Percentiles rank a stretch among this genome's conserved stretches.
phyloP scores from a whole-genome alignment of 2,888 invertebrate genomes.

The Noctuana brunneofusca region DNA sequence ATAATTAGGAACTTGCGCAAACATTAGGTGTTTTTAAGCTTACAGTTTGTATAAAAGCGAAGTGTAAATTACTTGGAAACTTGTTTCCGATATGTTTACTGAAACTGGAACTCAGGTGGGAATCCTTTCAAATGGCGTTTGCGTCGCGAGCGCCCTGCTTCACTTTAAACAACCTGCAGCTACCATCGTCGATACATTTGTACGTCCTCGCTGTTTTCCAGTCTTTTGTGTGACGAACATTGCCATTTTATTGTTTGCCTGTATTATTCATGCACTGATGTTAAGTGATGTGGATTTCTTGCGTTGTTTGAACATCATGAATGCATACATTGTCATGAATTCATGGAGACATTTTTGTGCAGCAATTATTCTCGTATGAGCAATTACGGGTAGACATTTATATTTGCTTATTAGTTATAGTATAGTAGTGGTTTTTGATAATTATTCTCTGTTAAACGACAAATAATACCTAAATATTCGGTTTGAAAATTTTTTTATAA shows the following conservation, averaged over 20 bases:
- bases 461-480: too few relatives aligned
- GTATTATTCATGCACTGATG: conserved; percentile 12
- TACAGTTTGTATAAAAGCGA: neutral
- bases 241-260: conserved; percentile 11
- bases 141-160: conserved; percentile 9
- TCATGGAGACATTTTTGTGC: neutral
- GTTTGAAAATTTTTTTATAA: too few relatives aligned
- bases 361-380: neutral
- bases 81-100: conserved; percentile 20
- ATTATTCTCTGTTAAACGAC: too few relatives aligned
- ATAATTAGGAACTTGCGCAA: conserved; percentile 1
- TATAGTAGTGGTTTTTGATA: too few relatives aligned
- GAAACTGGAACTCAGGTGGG: conserved; percentile 18
- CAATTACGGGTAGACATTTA: too few relatives aligned
- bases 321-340: neutral
- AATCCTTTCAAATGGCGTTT: conserved; percentile 28
- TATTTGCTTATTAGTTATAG: too few relatives aligned
- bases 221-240: conserved; percentile 17
- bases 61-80: conserved; percentile 21
- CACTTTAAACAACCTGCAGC: conserved; percentile 21
- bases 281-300: conserved; percentile 9
- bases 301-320: neutral
- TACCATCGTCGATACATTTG: conserved; percentile 24
- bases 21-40: neutral
- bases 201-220: conserved; percentile 20